Conservation (phyloP, 2,113 vertebrate species). For the Etia nguti region DNA sequence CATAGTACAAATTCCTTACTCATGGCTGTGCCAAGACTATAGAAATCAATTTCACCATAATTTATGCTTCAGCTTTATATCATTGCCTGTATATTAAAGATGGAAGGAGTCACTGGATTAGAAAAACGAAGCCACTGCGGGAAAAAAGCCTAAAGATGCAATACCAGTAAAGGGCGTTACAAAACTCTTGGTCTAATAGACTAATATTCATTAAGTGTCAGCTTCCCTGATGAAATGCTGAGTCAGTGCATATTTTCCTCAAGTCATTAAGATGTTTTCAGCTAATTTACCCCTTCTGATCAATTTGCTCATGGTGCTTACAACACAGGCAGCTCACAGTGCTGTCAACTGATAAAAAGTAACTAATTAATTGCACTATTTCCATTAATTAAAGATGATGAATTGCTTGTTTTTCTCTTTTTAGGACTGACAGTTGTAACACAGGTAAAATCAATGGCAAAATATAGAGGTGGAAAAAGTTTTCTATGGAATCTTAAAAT, state of each 20-base stretch:
- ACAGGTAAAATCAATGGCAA: neutral
- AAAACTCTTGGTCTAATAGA: neutral
- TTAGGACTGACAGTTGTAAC: neutral
- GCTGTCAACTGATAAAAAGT: neutral
- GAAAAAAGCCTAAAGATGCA: neutral
- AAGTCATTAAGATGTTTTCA: neutral
- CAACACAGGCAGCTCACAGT: neutral
- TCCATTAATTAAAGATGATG: neutral
- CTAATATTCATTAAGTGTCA: neutral
- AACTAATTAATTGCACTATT: neutral
- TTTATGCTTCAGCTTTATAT: neutral
- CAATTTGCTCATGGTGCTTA: neutral
- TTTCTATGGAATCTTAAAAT: neutral
- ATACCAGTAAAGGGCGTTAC: neutral
- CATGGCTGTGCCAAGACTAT: rapidly evolving
- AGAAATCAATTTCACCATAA: neutral
- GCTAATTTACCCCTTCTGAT: neutral
- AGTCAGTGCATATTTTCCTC: neutral
- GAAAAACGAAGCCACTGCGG: neutral
- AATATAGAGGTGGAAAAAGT: neutral
- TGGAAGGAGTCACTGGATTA: neutral
- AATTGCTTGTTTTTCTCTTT: neutral
- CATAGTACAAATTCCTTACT: neutral
- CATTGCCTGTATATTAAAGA: neutral
- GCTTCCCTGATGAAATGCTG: neutral